Percentiles rank a stretch among this genome's conserved stretches.
Evolutionary conservation across 2,113 vertebrate genomes (phyloP).

Genomic region (Glaucomys volans): DNA sequence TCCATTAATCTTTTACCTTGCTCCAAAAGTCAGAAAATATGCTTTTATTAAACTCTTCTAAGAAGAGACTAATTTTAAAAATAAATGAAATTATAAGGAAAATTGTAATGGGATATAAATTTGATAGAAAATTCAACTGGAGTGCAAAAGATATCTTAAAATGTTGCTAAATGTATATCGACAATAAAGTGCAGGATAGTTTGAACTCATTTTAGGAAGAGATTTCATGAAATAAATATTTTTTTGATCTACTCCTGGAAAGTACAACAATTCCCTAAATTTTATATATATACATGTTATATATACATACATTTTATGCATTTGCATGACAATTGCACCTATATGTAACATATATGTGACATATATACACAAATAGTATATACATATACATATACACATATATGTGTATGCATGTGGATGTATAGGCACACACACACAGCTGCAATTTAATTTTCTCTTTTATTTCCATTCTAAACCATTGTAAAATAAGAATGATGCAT

Average conservation of each 20-base stretch:
- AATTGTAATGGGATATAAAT: background rate
- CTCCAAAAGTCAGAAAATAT: background rate
- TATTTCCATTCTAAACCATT: background rate
- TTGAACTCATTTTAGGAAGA: background rate
- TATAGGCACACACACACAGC: background rate
- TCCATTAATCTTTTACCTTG: background rate
- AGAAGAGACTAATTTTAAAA: background rate
- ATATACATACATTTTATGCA: background rate
- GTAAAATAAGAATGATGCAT: conserved; percentile 14
- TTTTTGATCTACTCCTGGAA: background rate
- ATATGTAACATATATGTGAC: too few relatives aligned
- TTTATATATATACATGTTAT: too few relatives aligned
- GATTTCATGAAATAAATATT: too few relatives aligned
- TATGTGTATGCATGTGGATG: too few relatives aligned
- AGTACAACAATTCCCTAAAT: background rate
- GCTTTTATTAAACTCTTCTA: background rate
- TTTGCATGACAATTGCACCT: too few relatives aligned
- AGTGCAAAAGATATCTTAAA: background rate
- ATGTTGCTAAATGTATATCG: background rate
- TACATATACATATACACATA: too few relatives aligned
- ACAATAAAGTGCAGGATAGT: background rate
- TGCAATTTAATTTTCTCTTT: background rate
- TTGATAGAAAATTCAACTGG: background rate
- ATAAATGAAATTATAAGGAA: background rate
- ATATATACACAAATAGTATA: accelerated